Evolutionary conservation across 2,888 invertebrate genomes (phyloP).

Genomic region (Pristionchus arcanus): DNA sequence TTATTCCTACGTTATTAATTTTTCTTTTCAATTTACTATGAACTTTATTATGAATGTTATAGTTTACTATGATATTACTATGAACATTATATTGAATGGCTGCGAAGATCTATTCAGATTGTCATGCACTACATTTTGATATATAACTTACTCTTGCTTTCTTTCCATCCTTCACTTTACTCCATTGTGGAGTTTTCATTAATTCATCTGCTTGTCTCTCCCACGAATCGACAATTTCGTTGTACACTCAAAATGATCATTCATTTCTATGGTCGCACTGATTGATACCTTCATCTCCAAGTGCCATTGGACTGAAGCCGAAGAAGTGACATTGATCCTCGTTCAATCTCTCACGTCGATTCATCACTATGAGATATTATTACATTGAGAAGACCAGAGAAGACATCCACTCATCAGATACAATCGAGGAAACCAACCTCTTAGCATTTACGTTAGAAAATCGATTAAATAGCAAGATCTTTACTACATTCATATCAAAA

Average conservation of each 20-base stretch:
- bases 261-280: background rate
- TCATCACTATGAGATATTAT: background rate
- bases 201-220: slow-evolving; percentile 6
- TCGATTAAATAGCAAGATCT: background rate
- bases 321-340: slow-evolving; percentile 47
- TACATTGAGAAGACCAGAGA: background rate
- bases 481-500: background rate
- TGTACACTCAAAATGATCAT: slow-evolving; percentile 6
- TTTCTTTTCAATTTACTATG: background rate
- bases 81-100: too few relatives aligned
- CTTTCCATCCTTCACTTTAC: slow-evolving; percentile 12
- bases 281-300: slow-evolving; percentile 16
- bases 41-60: too few relatives aligned
- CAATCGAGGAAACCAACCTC: background rate
- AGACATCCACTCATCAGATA: background rate
- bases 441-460: background rate
- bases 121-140: too few relatives aligned
- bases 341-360: slow-evolving; percentile 6
- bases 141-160: background rate
- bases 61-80: too few relatives aligned
- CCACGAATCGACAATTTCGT: slow-evolving; percentile 7
- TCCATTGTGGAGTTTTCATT: slow-evolving; percentile 10
- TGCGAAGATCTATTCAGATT: background rate
- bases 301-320: slow-evolving; percentile 49
- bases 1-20: background rate